phyloP scores from a whole-genome alignment of 2,888 invertebrate species.

The Rhagonycha lutea region DNA sequence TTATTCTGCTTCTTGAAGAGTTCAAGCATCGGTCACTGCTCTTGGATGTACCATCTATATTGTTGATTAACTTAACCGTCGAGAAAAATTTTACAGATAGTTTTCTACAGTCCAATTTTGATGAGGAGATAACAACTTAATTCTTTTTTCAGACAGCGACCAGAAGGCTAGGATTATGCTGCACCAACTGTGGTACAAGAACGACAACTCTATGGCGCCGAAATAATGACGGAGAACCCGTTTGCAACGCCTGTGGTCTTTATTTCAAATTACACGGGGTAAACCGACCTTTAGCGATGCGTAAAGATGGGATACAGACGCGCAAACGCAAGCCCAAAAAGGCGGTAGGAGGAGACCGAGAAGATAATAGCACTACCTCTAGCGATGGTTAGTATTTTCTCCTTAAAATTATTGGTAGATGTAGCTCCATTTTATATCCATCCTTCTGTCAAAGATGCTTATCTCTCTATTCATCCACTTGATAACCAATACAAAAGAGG shows the following conservation, averaged over 20 bases:
- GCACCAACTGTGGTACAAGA: constrained; percentile 96
- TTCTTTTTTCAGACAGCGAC: constrained; percentile 74
- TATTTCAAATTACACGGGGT: constrained; percentile 96
- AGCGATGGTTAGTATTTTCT: constrained; percentile 46
- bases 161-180: constrained; percentile 86
- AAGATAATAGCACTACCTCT: constrained; percentile 48
- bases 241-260: constrained; percentile 97
- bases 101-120: background rate
- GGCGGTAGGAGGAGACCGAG: constrained; percentile 61
- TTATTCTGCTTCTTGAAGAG: background rate
- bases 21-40: background rate
- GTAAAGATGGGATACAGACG: constrained; percentile 95
- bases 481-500: background rate
- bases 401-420: constrained; percentile 19
- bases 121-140: no score
- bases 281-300: constrained; percentile 90
- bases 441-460: background rate
- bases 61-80: background rate
- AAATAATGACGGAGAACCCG: constrained; percentile 97
- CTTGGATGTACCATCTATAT: background rate
- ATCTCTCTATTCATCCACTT: background rate
- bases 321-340: constrained; percentile 93
- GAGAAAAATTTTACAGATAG: background rate
- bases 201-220: constrained; percentile 97
- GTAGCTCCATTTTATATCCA: background rate